Evolutionary conservation across 2,113 vertebrate genomes (phyloP).

Genomic region (Lanius collurio): DNA sequence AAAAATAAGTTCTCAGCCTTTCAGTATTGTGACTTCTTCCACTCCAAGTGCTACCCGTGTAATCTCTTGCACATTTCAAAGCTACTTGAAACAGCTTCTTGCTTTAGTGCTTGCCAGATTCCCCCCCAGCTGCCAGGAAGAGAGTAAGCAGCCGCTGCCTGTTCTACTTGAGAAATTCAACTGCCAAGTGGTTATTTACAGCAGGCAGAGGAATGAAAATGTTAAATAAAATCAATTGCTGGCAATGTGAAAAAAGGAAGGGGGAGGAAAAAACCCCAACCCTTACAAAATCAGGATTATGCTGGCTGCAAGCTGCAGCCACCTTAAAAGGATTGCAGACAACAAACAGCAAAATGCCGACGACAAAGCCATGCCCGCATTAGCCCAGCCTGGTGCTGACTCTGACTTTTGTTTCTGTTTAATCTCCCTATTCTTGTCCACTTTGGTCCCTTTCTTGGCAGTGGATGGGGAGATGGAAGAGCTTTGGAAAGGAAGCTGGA

Average conservation of each 20-base stretch:
- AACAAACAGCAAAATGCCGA: background rate
- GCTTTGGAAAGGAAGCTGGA: background rate
- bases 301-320: conserved; percentile 41
- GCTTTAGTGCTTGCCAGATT: conserved; percentile 56
- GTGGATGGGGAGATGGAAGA: background rate
- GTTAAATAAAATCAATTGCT: conserved; percentile 70
- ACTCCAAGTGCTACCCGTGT: conserved; percentile 20
- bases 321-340: conserved; percentile 36
- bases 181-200: conserved; percentile 67
- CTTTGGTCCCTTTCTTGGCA: background rate
- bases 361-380: background rate
- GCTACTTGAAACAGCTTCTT: conserved; percentile 57
- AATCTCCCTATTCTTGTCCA: conserved; percentile 27
- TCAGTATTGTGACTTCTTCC: conserved; percentile 18
- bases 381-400: background rate
- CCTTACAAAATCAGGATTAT: conserved; percentile 56
- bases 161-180: conserved; percentile 66
- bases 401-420: conserved; percentile 1
- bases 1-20: conserved; percentile 11
- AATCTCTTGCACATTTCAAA: conserved; percentile 47
- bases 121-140: conserved; percentile 65
- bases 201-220: conserved; percentile 64
- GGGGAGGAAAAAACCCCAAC: background rate
- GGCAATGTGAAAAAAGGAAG: conserved; percentile 36
- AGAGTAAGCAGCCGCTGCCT: conserved; percentile 59